A percentile compares a stretch with the other conserved stretches of the same genome.
Evolutionary conservation across 2,797 vertebrate genomes (phyloP).

Genomic region (Periparus ater): DNA sequence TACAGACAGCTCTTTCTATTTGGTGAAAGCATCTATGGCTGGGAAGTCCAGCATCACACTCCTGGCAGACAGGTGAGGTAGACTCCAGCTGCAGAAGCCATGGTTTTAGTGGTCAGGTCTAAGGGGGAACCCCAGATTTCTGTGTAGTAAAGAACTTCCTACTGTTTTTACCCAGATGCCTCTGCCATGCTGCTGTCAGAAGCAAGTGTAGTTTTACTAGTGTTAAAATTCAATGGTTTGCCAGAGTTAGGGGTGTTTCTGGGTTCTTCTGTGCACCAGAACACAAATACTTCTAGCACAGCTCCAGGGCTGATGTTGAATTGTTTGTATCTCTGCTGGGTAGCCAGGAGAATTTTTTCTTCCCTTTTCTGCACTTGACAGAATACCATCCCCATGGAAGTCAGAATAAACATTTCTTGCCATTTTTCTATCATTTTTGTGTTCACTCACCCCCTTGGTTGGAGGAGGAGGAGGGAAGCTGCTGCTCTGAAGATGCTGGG

Average conservation of each 20-base stretch:
- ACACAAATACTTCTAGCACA: neutral
- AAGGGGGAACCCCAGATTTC: neutral
- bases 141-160: neutral
- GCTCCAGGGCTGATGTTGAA: neutral
- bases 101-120: neutral
- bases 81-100: neutral
- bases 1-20: conserved; percentile 77
- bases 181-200: neutral
- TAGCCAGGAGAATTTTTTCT: neutral
- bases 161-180: neutral
- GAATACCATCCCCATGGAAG: neutral
- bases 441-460: neutral
- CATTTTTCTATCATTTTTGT: neutral
- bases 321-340: neutral
- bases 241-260: neutral
- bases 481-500: neutral
- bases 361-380: neutral
- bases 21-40: conserved; percentile 62
- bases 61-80: conserved; percentile 77
- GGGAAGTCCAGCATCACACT: conserved; percentile 23
- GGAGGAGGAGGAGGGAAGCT: neutral
- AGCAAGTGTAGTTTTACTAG: neutral
- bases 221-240: neutral
- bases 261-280: neutral
- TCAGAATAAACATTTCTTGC: neutral